phyloP scores from a whole-genome alignment of 2,888 invertebrate genomes.

The Charanyca ferruginea region DNA sequence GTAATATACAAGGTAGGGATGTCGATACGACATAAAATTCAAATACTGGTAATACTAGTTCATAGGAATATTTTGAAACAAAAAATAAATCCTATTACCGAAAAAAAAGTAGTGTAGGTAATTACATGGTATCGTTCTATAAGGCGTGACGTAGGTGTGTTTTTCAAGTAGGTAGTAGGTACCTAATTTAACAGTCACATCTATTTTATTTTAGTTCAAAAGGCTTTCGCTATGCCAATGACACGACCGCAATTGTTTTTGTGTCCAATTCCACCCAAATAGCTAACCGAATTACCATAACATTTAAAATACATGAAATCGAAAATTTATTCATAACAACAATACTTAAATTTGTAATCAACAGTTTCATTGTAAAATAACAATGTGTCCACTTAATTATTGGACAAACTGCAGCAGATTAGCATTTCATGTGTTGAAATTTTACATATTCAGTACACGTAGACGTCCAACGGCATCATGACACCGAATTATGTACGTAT shows the following conservation, averaged over 20 bases:
- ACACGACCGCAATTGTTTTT: conserved; percentile 9
- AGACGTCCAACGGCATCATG: conserved; percentile 57
- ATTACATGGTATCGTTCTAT: too few species aligned
- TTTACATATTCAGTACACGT: conserved; percentile 61
- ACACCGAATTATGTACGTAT: conserved; percentile 74
- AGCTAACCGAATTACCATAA: conserved; percentile 12
- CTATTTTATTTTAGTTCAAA: too few species aligned
- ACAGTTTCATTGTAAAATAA: conserved; percentile 45
- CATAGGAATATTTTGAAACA: too few species aligned
- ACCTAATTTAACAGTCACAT: too few species aligned
- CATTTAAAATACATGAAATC: conserved; percentile 30
- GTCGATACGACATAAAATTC: too few species aligned
- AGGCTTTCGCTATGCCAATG: not conserved
- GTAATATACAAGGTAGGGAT: too few species aligned
- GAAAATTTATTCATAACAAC: conserved; percentile 41
- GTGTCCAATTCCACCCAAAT: conserved; percentile 7
- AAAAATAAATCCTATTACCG: too few species aligned
- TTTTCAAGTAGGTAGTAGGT: too few species aligned
- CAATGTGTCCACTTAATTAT: conserved; percentile 61
- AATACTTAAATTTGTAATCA: conserved; percentile 47
- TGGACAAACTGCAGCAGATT: conserved; percentile 67
- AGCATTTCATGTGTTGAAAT: conserved; percentile 61
- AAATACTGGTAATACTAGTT: too few species aligned
- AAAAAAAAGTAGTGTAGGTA: too few species aligned
- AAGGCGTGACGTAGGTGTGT: too few species aligned